Conservation (phyloP, 2,888 invertebrate genomes). For the Lasioglossum zephyrum region DNA sequence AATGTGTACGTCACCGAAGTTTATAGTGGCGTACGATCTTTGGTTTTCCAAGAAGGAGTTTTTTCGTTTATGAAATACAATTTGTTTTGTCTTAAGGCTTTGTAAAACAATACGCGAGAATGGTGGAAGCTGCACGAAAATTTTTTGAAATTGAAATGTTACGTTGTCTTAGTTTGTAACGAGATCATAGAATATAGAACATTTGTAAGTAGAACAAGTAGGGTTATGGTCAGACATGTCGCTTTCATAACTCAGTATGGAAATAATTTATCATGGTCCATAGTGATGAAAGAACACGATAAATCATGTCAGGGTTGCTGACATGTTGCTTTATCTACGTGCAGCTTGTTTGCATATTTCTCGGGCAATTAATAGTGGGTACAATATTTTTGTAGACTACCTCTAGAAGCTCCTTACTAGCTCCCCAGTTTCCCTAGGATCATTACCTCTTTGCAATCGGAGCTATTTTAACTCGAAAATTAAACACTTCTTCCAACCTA, state of each 20-base stretch:
- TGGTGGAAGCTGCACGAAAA: neutral
- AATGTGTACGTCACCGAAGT: neutral
- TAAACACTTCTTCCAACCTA: no score
- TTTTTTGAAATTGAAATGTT: neutral
- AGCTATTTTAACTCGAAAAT: no score
- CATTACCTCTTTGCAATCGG: no score
- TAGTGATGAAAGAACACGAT: neutral
- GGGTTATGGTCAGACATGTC: conserved; percentile 1
- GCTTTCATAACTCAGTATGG: neutral
- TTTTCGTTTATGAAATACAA: neutral
- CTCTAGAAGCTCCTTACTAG: no score
- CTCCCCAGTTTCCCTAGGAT: no score
- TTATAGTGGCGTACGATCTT: neutral
- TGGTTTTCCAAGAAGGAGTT: neutral
- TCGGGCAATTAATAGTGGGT: neutral
- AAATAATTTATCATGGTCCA: conserved; percentile 32
- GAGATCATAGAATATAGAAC: neutral
- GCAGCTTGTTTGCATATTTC: neutral
- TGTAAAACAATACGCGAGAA: neutral
- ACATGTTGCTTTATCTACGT: neutral
- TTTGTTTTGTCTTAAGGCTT: neutral
- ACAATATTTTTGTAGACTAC: no score
- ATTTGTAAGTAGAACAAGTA: conserved; percentile 26
- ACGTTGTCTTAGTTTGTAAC: neutral
- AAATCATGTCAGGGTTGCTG: neutral